Percentiles rank a stretch among this genome's conserved stretches.
Evolutionary conservation across 2,797 vertebrate species (phyloP).

Genomic region (Yasuhikotakia modesta): DNA sequence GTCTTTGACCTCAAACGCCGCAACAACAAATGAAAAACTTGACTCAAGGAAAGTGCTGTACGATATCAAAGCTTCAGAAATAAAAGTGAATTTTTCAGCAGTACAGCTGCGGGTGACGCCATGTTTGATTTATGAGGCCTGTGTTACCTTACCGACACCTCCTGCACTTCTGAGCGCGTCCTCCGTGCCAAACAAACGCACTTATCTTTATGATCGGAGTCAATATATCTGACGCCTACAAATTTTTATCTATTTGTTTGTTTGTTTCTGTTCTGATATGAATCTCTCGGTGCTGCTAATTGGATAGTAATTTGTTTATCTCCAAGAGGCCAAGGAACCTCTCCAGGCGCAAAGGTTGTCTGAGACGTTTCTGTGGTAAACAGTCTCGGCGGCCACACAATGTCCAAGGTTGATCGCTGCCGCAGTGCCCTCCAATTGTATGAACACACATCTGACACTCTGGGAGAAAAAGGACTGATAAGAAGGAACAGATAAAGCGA

Average conservation of each 20-base stretch:
- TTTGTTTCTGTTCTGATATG: slow-evolving; percentile 1
- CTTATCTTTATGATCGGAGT: slow-evolving; percentile 5
- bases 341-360: slow-evolving; percentile 29
- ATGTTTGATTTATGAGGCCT: slow-evolving; percentile 21
- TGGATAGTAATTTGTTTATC: not conserved
- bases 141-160: not conserved
- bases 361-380: slow-evolving; percentile 24
- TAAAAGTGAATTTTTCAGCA: slow-evolving; percentile 35
- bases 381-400: slow-evolving; percentile 30
- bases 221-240: slow-evolving; percentile 9
- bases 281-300: slow-evolving; percentile 8
- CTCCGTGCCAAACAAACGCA: slow-evolving; percentile 21
- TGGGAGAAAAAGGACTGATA: slow-evolving; percentile 42
- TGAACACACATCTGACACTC: slow-evolving; percentile 50
- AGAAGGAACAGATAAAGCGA: slow-evolving; percentile 32
- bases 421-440: slow-evolving; percentile 43
- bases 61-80: slow-evolving; percentile 23
- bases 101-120: not conserved
- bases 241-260: not conserved
- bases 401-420: slow-evolving; percentile 45
- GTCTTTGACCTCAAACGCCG: slow-evolving; percentile 18
- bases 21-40: slow-evolving; percentile 1
- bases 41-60: slow-evolving; percentile 4
- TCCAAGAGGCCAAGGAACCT: slow-evolving; percentile 15
- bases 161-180: slow-evolving; percentile 15